Evolutionary conservation across 2,888 invertebrate species (phyloP), one percentile per base, ranked within the genome.

Genomic region (Lamellibrachia columna): DNA sequence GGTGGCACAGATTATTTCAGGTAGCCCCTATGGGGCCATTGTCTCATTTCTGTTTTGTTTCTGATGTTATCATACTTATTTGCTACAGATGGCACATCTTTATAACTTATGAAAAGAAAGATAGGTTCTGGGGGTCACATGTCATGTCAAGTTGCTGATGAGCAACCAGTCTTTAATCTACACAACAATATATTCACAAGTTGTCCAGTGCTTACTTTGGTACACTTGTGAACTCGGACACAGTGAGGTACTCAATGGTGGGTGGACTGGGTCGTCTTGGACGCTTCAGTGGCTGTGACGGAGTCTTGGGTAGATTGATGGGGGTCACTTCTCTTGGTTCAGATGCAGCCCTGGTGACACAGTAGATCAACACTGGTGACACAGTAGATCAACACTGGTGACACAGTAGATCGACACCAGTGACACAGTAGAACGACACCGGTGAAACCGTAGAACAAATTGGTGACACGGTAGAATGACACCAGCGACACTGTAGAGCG

Each of bases 141-240:
- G 40, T 40, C 40, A 40, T 40, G 40, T 0, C 40, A 40, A 40
- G 40, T 40, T 40, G 40, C 40, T 40, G 40, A 40, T 40, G 40
- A 40, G 40, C 40, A 40, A 40, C 40, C 40, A 40, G 1, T 28
- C 40, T 40, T 40, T 40, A 40, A 40, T 40, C 1, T 40, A 40
- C 40, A 40, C 40, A 40, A 40, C 40, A 40, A 40, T 40, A 40
- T 53, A 40, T 91, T 53, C 3, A 22, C 91, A 22, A 53, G 15
- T 0, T 75, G 75, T 75, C 15, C 75, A 91, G 53, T 58, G 93
- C 95, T 94, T 95, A 96, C 96, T 96, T 96, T 3, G 96, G 96
- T 90, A 96, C 95, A 92, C 93, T 92, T 52, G 95, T 94, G 94
- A 96, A 96, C 93, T 96, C 96, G 60, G 95, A 94, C 40, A 95